A percentile compares a stretch with the other conserved stretches of the same genome.
These are phyloP conservation scores for Lordiphosa clarofinis DNA, from an alignment of 1,140 invertebrate species.

Conservation along the genomic window DNA sequence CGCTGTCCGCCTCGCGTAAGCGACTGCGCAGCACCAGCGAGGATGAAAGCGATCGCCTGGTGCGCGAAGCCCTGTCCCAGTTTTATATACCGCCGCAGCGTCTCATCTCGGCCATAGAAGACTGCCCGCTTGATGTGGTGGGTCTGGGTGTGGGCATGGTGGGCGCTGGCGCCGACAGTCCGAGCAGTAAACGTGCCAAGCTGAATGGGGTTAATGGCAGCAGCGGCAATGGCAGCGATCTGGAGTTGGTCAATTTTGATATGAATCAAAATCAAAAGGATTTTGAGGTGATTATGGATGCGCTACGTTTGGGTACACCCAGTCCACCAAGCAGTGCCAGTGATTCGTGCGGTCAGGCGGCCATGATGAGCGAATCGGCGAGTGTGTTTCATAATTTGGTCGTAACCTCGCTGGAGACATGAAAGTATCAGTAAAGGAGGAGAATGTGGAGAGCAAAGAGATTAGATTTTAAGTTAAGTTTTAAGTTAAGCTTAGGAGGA, in stretches of 20 bases:
- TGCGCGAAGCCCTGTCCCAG: slow-evolving; percentile 84
- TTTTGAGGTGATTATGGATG: slow-evolving; percentile 80
- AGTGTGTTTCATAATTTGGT: slow-evolving; percentile 86
- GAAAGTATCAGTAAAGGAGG: slow-evolving; percentile 75
- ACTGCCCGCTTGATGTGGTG: slow-evolving; percentile 78
- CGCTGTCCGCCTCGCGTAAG: slow-evolving; percentile 68
- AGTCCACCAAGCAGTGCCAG: slow-evolving; percentile 76
- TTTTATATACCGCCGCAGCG: slow-evolving; percentile 87
- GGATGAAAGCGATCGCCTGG: slow-evolving; percentile 83
- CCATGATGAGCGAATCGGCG: slow-evolving; percentile 86
- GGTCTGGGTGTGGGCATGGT: slow-evolving; percentile 39
- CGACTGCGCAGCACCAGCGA: slow-evolving; percentile 80
- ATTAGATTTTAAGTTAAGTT: background rate
- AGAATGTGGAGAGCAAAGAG: slow-evolving; percentile 2
- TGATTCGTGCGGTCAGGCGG: slow-evolving; percentile 84
- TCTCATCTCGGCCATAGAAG: slow-evolving; percentile 85
- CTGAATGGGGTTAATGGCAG: slow-evolving; percentile 7
- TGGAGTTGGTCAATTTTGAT: slow-evolving; percentile 79
- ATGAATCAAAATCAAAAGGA: slow-evolving; percentile 79
- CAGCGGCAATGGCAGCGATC: slow-evolving; percentile 22
- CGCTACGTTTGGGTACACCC: slow-evolving; percentile 76
- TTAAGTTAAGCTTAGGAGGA: slow-evolving; percentile 1
- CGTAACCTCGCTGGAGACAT: slow-evolving; percentile 85
- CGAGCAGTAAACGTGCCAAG: slow-evolving; percentile 40
- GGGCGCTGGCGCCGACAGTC: slow-evolving; percentile 29